Conservation (phyloP, 2,113 vertebrate species). For the Physeter macrocephalus region DNA sequence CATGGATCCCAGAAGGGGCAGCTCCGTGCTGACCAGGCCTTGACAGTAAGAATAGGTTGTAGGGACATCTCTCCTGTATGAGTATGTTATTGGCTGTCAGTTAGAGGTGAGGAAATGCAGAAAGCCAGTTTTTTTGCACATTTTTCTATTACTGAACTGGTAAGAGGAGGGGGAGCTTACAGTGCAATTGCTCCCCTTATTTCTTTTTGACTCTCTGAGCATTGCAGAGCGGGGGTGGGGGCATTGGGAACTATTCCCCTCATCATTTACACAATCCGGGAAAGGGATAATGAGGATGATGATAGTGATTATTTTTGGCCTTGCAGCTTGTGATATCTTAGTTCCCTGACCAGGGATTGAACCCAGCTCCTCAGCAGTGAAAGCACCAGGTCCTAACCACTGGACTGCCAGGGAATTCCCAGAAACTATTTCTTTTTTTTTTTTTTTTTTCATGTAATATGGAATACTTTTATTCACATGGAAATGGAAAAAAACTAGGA, state of each 20-base stretch:
- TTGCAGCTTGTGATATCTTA: not conserved
- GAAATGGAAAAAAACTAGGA: not conserved
- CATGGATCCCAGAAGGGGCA: not conserved
- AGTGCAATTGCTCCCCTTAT: not conserved
- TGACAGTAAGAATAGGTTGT: not conserved
- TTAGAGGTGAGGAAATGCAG: not conserved
- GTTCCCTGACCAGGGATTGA: not conserved
- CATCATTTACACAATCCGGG: not conserved
- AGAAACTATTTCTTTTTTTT: not conserved
- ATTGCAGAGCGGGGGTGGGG: not conserved
- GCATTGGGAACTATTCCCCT: not conserved
- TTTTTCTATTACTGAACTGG: not conserved
- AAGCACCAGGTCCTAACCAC: not conserved
- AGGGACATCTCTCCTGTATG: not conserved
- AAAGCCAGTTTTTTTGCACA: not conserved
- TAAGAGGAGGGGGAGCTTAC: not conserved
- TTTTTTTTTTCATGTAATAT: not conserved
- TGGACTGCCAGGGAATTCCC: not conserved
- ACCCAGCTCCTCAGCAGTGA: not conserved
- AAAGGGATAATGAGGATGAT: not conserved
- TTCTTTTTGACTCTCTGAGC: not conserved
- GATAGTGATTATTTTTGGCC: not conserved
- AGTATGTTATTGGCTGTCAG: not conserved
- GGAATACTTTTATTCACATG: not conserved
- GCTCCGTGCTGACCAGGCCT: not conserved